Conservation (phyloP, 2,113 vertebrate species). For the Nesospiza acunhae region DNA sequence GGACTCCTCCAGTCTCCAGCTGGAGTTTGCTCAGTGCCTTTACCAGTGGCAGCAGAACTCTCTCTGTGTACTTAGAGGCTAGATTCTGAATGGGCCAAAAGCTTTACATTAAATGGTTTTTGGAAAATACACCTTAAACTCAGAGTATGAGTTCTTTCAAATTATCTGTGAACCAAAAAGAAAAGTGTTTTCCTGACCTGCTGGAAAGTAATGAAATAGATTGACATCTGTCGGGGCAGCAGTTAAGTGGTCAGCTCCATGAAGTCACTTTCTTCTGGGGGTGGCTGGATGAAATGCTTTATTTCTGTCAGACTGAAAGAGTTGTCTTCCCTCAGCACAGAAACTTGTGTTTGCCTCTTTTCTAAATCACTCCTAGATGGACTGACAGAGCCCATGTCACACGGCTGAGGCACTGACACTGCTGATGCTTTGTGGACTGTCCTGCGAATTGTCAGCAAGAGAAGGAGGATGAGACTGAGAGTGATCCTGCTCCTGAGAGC, state of each 20-base stretch:
- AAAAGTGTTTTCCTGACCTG: not conserved
- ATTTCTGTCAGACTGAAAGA: not conserved
- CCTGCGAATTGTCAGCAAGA: not conserved
- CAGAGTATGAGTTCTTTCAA: not conserved
- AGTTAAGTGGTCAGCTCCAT: not conserved
- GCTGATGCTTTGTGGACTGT: not conserved
- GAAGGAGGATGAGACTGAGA: not conserved
- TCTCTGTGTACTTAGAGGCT: not conserved
- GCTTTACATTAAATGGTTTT: not conserved
- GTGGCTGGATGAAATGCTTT: not conserved
- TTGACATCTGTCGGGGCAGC: not conserved
- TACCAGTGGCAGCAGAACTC: not conserved
- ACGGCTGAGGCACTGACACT: not conserved
- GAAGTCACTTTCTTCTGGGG: not conserved
- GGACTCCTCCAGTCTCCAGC: not conserved
- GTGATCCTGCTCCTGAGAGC: not conserved
- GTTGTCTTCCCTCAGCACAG: not conserved
- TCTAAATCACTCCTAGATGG: not conserved
- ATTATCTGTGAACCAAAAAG: not conserved
- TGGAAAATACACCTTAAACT: not conserved
- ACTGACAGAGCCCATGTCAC: not conserved
- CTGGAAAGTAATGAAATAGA: not conserved
- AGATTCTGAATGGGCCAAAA: not conserved
- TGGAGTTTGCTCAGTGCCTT: not conserved
- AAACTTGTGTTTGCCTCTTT: not conserved